Conservation (phyloP, 2,888 invertebrate species). For the Melinaea marsaeus region DNA sequence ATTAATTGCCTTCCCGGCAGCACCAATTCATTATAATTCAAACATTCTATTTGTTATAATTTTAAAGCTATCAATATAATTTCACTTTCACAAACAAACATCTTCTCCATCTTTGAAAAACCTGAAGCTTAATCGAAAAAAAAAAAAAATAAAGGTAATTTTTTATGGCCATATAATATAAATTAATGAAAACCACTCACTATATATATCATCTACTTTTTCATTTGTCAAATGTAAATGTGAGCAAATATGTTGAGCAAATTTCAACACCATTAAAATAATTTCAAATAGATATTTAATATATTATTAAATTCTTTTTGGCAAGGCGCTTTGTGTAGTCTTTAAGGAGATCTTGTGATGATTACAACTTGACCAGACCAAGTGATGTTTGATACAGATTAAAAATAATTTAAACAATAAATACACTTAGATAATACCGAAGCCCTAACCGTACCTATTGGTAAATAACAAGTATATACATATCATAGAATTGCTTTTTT, state of each 20-base stretch:
- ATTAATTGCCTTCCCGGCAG: background rate
- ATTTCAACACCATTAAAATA: conserved; percentile 22
- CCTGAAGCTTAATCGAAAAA: too few species aligned
- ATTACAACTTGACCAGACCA: conserved; percentile 54
- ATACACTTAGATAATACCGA: conserved; percentile 31
- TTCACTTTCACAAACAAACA: background rate
- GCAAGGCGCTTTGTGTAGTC: conserved; percentile 68
- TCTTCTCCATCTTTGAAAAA: too few species aligned
- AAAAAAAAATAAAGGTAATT: too few species aligned
- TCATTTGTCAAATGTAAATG: conserved; percentile 10
- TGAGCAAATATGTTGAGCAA: conserved; percentile 52
- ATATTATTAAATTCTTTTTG: conserved; percentile 50
- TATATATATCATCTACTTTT: background rate
- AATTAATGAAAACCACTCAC: background rate
- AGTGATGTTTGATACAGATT: conserved; percentile 49
- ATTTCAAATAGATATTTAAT: conserved; percentile 22
- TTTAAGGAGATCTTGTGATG: conserved; percentile 71
- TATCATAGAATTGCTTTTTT: background rate
- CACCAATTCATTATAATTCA: background rate
- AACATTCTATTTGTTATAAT: background rate
- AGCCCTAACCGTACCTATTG: background rate
- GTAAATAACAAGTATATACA: conserved; percentile 2
- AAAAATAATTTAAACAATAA: conserved; percentile 40
- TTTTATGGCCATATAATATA: background rate
- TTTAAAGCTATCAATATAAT: conserved; percentile 1